Conservation (phyloP, 2,888 invertebrate genomes). For the Panopea generosa region DNA sequence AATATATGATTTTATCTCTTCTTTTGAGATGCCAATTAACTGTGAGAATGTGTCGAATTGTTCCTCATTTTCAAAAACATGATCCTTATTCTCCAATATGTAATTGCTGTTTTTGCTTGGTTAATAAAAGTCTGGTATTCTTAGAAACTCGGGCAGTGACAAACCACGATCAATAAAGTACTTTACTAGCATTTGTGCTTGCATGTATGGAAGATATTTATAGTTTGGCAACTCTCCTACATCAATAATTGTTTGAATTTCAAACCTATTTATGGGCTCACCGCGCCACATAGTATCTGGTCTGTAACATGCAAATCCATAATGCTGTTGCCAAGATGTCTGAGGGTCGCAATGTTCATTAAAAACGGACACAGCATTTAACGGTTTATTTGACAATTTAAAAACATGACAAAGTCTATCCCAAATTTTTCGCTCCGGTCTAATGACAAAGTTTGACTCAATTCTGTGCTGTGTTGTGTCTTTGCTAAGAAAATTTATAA, state of each 20-base stretch:
- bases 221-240: slow-evolving; percentile 16
- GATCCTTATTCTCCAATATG: slow-evolving; percentile 19
- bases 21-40: too few relatives aligned
- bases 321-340: slow-evolving; percentile 33
- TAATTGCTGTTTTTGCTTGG: slow-evolving; percentile 20
- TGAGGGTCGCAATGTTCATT: slow-evolving; percentile 17
- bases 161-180: slow-evolving; percentile 12
- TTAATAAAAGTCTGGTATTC: slow-evolving; percentile 22
- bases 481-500: slow-evolving; percentile 9
- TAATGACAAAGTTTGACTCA: slow-evolving; percentile 40
- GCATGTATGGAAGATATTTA: slow-evolving; percentile 29
- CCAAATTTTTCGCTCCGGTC: slow-evolving; percentile 23
- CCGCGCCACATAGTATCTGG: slow-evolving; percentile 20
- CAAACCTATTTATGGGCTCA: slow-evolving; percentile 21
- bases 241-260: slow-evolving; percentile 36
- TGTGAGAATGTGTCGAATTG: too few relatives aligned
- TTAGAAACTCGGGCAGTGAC: slow-evolving; percentile 21
- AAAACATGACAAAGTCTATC: too few relatives aligned
- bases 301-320: slow-evolving; percentile 13
- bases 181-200: slow-evolving; percentile 20
- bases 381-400: slow-evolving; percentile 11
- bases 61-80: too few relatives aligned
- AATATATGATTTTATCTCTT: slow-evolving; percentile 10
- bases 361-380: slow-evolving; percentile 16
- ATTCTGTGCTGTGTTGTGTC: slow-evolving; percentile 22